Base-by-base conservation (phyloP, 2,797 vertebrate species). In the Enteromius argenteus region DNA sequence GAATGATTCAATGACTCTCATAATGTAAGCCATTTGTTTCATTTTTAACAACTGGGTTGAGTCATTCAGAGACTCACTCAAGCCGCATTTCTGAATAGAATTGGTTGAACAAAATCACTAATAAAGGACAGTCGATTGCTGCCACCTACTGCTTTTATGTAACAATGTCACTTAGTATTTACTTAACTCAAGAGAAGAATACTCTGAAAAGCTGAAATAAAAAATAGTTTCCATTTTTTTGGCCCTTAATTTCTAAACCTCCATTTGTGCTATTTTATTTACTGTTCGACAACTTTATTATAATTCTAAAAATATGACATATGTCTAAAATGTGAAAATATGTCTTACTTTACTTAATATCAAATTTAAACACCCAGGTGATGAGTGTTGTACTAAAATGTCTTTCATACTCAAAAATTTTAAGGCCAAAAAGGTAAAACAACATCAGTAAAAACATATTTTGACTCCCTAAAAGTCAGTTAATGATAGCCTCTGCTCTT, bases 401-500 rank as follows among this genome's bases (percentile, higher is more conserved):
- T 23, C 27, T 27, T 27, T 27, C 27, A 27, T 27, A 27, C 27
- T 73, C 35, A 58, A 15, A 60, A 27, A 27, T 4, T 60, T 42
- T 27, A 13, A 27, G 15, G 15, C 13, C 0, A 3, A 72, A 30
- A 72, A 19, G 2, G 7, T 30, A 10, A 73, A 17, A 10, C 27
- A 30, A 17, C 27, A 30, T 17, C n/a, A 9, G 6, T 39, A 23
- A 21, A 58, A 23, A 23, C 4, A 17, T 42, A 60, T 60, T 42
- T 37, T 56, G 46, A 37, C 21, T 76, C 37, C 35, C 32, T 39
- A n/a, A 60, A 76, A 60, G 39, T 76, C 74, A 30, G 9, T 44
- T 32, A 64, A 42, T 78, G 58, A 78, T 79, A 37, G 5, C 44
- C 62, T 51, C 44, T 37, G 77, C 44, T 49, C 42, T 51, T n/a